Evolutionary conservation across 1,140 invertebrate species (phyloP), one percentile per base, ranked within the genome.

Genomic region (Drosophila teissieri): DNA sequence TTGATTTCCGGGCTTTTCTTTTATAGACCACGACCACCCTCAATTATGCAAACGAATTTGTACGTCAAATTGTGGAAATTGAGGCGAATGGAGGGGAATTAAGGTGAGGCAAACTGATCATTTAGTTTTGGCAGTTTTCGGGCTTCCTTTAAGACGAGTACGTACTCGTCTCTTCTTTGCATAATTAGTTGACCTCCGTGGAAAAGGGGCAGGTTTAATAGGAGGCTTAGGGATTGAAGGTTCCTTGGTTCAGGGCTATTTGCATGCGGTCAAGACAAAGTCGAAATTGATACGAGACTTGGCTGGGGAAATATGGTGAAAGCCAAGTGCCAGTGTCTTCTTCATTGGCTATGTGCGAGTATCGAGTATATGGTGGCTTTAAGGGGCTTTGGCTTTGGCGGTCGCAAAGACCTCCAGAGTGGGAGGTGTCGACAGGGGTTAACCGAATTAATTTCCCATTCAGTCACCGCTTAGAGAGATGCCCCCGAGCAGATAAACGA

Each of bases 361-460:
- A 8, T 22, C 19, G 19, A 3, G 2, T 6, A 8, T 22, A 53
- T 64, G 31, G 60, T 2, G 39, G n/a, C 36, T 45, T 56, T 42
- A 45, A 37, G 52, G 51, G 19, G 19, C 19, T 19, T 19, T 1
- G 60, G 62, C 34, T 31, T 36, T 10, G 48, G 55, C 42, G 75
- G 12, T 45, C 22, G 17, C 15, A 12, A 44, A 68, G 64, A 68
- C 64, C 65, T 70, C 67, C 67, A 69, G 56, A 56, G 67, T 76
- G 74, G 81, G 77, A 86, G 82, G 82, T 86, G 82, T 86, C 82
- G 83, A 83, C 79, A 83, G 82, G 58, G 82, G 82, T 86, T 86
- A 88, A 86, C 78, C 82, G 83, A 86, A 86, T 86, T 86, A 86
- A 86, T 86, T 86, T 88, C 69, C 82, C 78, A 80, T 80, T 81